Evolutionary conservation across 2,113 vertebrate species (phyloP), one percentile per base, ranked within the genome.

Genomic region (Asarcornis scutulata): DNA sequence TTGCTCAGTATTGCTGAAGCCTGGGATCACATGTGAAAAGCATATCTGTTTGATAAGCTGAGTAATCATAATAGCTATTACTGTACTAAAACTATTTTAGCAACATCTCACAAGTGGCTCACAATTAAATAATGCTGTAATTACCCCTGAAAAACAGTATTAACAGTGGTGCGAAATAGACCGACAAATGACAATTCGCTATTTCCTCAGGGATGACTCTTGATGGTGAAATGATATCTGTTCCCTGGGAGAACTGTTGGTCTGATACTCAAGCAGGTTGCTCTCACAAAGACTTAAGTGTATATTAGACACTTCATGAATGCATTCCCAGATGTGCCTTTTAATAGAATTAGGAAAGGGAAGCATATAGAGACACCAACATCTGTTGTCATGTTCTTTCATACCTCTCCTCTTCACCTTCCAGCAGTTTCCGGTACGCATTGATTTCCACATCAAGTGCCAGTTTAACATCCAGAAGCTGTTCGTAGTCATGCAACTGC

Each of bases 401-500:
- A 89, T 95, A 99, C 99, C 99, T 98, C 86, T 99, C 98, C 60
- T 99, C 99, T 94, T 99, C 99, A 25, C 98, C 98, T 83, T 99
- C 99, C 87, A 99, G 91, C 42, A 99, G 96, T 60, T 99, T 99
- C 86, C 98, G 97, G 63, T 99, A 99, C 53, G 99, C 98, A 18
- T 78, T 98, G 93, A 99, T 99, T 97, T 99, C 99, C 98, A 99
- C 98, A 98, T 99, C 99, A 85, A 99, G 97, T 18, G 99, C 98
- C 81, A 99, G 97, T 83, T 99, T 99, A 10, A 99, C 98, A 75
- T 99, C 99, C 81, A 99, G 97, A 82, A 99, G 98, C 60, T 99
- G 98, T 22, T 99, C 98, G 0, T 99, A 99, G 44, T 99, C 98
- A 4, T 91, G 97, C 83, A 99, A 96, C 87, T 99, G 99, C 6